Conservation (phyloP, 2,888 invertebrate species). For the Eupithecia dodoneata region DNA sequence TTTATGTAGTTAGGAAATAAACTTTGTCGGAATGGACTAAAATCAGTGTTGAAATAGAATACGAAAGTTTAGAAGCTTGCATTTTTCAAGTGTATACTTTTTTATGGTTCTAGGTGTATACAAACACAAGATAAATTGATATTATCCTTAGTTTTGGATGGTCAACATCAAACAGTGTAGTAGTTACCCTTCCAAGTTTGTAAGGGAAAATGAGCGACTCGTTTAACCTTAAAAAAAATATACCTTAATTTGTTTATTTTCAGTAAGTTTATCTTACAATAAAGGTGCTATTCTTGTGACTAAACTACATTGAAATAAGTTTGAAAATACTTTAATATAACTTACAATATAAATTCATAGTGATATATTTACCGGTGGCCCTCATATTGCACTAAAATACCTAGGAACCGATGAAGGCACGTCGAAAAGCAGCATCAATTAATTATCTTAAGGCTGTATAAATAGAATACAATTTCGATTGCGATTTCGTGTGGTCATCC, state of each 20-base stretch:
- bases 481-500: conserved; percentile 46
- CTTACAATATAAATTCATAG: conserved; percentile 26
- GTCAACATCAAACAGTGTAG: too few relatives aligned
- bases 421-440: conserved; percentile 56
- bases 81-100: too few relatives aligned
- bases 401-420: conserved; percentile 76
- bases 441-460: conserved; percentile 44
- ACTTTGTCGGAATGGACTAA: too few relatives aligned
- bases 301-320: conserved; percentile 26
- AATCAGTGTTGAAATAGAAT: too few relatives aligned
- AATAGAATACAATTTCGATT: conserved; percentile 47
- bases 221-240: too few relatives aligned
- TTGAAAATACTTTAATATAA: conserved; percentile 30
- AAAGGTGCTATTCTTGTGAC: conserved; percentile 40
- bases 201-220: too few relatives aligned
- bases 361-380: conserved; percentile 44
- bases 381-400: conserved; percentile 60
- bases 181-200: too few relatives aligned
- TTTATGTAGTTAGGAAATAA: too few relatives aligned
- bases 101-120: too few relatives aligned
- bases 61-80: too few relatives aligned
- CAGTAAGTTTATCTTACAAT: conserved; percentile 4
- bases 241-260: neutral
- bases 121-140: too few relatives aligned
- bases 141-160: too few relatives aligned